Evolutionary conservation across 2,888 invertebrate genomes (phyloP), one percentile per base, ranked within the genome.

Genomic region (Tridacna crocea): DNA sequence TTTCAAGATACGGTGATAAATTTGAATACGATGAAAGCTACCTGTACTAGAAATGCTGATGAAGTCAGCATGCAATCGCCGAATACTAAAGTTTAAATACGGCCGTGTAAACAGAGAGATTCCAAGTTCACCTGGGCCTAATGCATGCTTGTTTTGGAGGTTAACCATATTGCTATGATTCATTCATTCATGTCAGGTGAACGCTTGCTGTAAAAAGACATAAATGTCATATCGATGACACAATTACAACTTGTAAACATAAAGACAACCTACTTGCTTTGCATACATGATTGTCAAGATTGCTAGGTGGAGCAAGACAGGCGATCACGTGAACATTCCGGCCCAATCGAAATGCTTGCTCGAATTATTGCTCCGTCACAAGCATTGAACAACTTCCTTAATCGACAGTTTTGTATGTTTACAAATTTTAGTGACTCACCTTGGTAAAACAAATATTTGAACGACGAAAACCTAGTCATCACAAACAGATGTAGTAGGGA

Each of bases 131-230:
- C 8, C 36, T 36, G 36, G 36, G 36, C 36, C 36, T 36, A 36
- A 4, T 36, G 36, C 8, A 36, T 8, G 36, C 36, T 8, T 36
- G 36, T 36, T 36, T 36, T 8, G 36, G 36, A 36, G 36, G 36
- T 36, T 36, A 36, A 36, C 36, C 36, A 36, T 36, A 58, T 58
- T 19, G 58, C 58, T 58, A n/a, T 58, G 58, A 58, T 17, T 58
- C 58, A 58, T 58, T 58, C 58, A 58, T 58, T 58, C 58, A 58
- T 58, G 19, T 58, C 58, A 58, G n/a, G n/a, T 58, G 58, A n/a
- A 58, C 17, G 58, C 58, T 58, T 58, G 58, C 17, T 58, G n/a
- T 58, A 58, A 58, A 58, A 58, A 1, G 10, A 17, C 58, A 58
- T 58, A 58, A 58, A 58, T 58, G 58, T 58, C 58, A 58, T 19